A percentile compares a stretch with the other conserved stretches of the same genome.
These are phyloP conservation scores for Phocoena phocoena DNA, from an alignment of 2,113 vertebrate species.

Conservation along the genomic window DNA sequence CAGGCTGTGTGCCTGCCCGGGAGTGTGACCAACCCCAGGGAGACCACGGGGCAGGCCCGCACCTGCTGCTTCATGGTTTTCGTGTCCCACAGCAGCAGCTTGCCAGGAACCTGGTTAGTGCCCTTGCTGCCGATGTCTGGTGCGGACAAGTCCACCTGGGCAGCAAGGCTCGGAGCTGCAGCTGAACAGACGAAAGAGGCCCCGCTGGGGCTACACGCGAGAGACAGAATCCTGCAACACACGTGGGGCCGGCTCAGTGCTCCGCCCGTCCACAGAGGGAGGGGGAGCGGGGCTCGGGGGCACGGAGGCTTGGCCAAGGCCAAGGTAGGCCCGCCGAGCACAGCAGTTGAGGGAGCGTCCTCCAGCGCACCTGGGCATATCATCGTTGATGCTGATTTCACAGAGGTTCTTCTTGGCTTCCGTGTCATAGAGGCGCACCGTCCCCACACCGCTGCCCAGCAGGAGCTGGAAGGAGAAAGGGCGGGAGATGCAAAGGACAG, in stretches of 20 bases:
- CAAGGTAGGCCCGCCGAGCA: background rate
- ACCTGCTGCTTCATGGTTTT: conserved; percentile 99
- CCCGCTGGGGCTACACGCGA: conserved; percentile 95
- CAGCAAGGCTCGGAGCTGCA: conserved; percentile 85
- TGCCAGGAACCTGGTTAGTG: conserved; percentile 88
- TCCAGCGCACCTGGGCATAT: conserved; percentile 90
- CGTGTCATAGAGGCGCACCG: conserved; percentile 95
- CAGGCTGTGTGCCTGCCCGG: accelerated
- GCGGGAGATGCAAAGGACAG: background rate
- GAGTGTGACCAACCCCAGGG: accelerated
- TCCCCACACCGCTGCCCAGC: conserved; percentile 94
- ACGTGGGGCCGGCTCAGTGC: conserved; percentile 6
- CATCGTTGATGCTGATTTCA: conserved; percentile 94
- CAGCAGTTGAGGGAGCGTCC: accelerated
- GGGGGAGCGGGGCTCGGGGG: background rate
- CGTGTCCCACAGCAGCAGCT: conserved; percentile 96
- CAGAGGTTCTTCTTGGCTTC: conserved; percentile 98
- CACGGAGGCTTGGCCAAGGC: background rate
- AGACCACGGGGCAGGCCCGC: background rate
- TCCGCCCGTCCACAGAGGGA: background rate
- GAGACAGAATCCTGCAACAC: conserved; percentile 92
- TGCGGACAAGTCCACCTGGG: conserved; percentile 73
- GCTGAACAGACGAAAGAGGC: conserved; percentile 97
- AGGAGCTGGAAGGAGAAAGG: conserved; percentile 86
- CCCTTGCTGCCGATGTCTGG: conserved; percentile 74